Percentiles rank a stretch among this genome's conserved stretches.
These are phyloP conservation scores for Eilema griseolum DNA, from an alignment of 2,888 invertebrate species.

Conservation along the genomic window DNA sequence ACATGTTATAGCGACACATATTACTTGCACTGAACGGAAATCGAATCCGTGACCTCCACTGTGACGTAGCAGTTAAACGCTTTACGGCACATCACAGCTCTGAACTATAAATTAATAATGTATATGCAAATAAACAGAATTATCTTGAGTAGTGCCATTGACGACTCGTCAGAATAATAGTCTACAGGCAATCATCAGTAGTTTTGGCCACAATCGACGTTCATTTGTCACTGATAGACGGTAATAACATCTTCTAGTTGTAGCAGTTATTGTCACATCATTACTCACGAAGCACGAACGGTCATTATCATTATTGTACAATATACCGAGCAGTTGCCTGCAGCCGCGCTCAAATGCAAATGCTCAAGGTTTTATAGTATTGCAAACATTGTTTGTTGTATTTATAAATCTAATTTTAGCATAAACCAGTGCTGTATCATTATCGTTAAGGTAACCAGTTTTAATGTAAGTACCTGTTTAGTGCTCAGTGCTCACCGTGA, in stretches of 20 bases:
- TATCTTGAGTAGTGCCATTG: background rate
- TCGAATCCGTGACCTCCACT: too few species aligned
- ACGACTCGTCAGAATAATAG: background rate
- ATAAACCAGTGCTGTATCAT: background rate
- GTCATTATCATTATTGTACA: conserved; percentile 5
- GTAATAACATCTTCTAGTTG: background rate
- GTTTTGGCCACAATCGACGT: background rate
- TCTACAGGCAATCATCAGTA: background rate
- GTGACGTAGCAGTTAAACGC: too few species aligned
- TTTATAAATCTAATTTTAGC: conserved; percentile 5
- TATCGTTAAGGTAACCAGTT: conserved; percentile 9
- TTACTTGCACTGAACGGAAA: too few species aligned
- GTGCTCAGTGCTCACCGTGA: too few species aligned
- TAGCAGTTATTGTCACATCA: background rate
- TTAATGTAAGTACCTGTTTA: background rate
- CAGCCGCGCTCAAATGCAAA: background rate
- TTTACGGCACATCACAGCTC: background rate
- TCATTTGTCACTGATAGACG: background rate
- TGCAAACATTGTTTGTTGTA: conserved; percentile 1
- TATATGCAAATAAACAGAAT: background rate
- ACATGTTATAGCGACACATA: too few species aligned
- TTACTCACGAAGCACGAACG: background rate
- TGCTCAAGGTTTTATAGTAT: conserved; percentile 5
- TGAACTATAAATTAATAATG: background rate
- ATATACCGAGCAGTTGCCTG: background rate